Percentiles rank a stretch among this genome's conserved stretches.
Conservation (phyloP, 2,113 vertebrate species). For the Lampris megalopsis region DNA sequence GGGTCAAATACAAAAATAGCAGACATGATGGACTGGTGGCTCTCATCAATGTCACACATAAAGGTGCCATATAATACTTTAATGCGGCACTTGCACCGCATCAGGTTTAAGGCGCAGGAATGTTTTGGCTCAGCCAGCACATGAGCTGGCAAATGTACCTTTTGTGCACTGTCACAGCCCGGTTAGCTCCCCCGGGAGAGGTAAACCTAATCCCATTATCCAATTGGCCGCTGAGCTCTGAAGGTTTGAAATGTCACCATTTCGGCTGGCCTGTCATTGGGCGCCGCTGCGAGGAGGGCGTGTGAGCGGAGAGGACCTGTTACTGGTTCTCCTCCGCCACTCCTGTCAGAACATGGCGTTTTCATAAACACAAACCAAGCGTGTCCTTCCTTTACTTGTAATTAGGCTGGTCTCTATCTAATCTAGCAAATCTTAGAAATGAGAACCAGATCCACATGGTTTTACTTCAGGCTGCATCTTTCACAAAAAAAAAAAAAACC, state of each 20-base stretch:
- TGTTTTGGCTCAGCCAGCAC: constrained; percentile 48
- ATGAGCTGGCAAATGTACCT: constrained; percentile 28
- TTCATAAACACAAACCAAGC: constrained; percentile 61
- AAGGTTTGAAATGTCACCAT: constrained; percentile 54
- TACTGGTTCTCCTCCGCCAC: constrained; percentile 62
- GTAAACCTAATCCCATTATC: constrained; percentile 58
- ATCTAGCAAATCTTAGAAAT: constrained; percentile 61
- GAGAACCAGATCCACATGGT: constrained; percentile 56
- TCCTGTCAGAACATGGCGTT: constrained; percentile 67
- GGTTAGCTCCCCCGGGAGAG: constrained; percentile 39
- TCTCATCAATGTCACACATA: constrained; percentile 50
- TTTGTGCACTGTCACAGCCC: constrained; percentile 51
- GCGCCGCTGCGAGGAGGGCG: constrained; percentile 51
- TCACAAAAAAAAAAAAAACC: constrained; percentile 24
- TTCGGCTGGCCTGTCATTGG: constrained; percentile 45
- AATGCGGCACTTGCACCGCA: constrained; percentile 34
- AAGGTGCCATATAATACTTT: constrained; percentile 26
- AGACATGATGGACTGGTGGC: constrained; percentile 32
- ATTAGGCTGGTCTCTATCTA: constrained; percentile 48
- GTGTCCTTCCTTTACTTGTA: constrained; percentile 58
- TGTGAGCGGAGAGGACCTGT: constrained; percentile 54
- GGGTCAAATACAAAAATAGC: constrained; percentile 48
- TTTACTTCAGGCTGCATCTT: constrained; percentile 17
- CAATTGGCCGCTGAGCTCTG: constrained; percentile 41
- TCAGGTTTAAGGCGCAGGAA: constrained; percentile 34